Evolutionary conservation across 2,888 invertebrate species (phyloP).

Genomic region (Diarsia rubi): DNA sequence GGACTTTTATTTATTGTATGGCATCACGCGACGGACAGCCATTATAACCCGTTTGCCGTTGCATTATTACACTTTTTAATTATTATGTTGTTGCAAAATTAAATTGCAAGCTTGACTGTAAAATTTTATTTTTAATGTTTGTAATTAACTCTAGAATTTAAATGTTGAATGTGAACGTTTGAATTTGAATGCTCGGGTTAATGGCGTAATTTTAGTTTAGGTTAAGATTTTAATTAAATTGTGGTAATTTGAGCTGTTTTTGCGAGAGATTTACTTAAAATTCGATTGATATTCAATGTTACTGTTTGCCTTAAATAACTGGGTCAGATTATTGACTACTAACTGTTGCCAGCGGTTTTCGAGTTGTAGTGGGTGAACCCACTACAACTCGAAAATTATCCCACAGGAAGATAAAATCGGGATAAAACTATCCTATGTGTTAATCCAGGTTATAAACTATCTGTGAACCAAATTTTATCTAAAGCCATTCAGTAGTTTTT

Average conservation of each 20-base stretch:
- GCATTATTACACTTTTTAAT: conserved; percentile 45
- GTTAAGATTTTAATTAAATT: conserved; percentile 29
- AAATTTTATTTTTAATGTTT: conserved; percentile 34
- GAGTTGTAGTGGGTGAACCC: too few relatives aligned
- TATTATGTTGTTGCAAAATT: conserved; percentile 50
- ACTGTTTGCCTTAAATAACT: neutral
- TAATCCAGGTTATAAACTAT: too few relatives aligned
- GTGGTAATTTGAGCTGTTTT: neutral
- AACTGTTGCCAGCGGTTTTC: too few relatives aligned
- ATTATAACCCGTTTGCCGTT: conserved; percentile 30
- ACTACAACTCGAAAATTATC: too few relatives aligned
- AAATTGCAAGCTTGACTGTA: conserved; percentile 33
- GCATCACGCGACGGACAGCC: conserved; percentile 52
- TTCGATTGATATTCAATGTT: neutral
- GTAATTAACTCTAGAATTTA: conserved; percentile 25
- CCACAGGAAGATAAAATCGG: too few relatives aligned
- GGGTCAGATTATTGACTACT: neutral
- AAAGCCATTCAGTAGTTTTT: too few relatives aligned
- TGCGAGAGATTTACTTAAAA: neutral
- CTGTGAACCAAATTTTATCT: too few relatives aligned
- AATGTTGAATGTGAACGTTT: conserved; percentile 7
- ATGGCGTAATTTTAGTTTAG: conserved; percentile 23
- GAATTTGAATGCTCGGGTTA: conserved; percentile 20
- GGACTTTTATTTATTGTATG: conserved; percentile 57
- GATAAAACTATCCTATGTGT: too few relatives aligned